Percentiles rank a stretch among this genome's conserved stretches.
Conservation (phyloP, 2,113 vertebrate species). For the Ameiurus melas region DNA sequence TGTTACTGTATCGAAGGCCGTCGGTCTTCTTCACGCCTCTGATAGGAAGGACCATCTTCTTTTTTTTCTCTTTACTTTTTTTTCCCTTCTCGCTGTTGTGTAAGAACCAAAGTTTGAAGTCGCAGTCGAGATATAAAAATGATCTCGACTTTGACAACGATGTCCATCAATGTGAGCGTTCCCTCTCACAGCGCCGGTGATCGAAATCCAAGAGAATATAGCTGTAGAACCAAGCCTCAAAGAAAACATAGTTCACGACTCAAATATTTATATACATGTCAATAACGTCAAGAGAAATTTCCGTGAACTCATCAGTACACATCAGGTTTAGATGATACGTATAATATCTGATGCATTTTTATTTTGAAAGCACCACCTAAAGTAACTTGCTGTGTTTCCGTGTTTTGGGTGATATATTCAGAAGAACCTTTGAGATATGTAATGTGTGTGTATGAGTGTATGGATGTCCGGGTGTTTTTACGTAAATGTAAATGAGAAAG, state of each 20-base stretch:
- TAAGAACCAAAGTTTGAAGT: conserved; percentile 36
- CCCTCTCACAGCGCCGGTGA: neutral
- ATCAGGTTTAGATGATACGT: neutral
- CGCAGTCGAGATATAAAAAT: neutral
- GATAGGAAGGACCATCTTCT: neutral
- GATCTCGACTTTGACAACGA: neutral
- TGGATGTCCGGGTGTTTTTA: conserved; percentile 10
- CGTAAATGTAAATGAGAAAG: neutral
- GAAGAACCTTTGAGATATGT: neutral
- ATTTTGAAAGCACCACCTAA: neutral
- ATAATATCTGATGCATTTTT: neutral
- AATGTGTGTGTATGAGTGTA: neutral
- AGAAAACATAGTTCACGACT: conserved; percentile 4
- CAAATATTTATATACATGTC: neutral
- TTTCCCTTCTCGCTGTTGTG: neutral
- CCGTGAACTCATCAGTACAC: neutral
- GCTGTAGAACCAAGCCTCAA: neutral
- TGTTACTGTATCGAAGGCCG: conserved; percentile 12
- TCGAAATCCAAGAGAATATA: neutral
- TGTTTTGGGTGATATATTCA: neutral
- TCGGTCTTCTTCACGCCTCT: conserved; percentile 20
- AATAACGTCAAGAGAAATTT: neutral
- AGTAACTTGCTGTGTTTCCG: neutral
- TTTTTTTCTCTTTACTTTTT: neutral
- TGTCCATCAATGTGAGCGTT: conserved; percentile 15